Percentiles rank a stretch among this genome's conserved stretches.
phyloP scores from a whole-genome alignment of 2,113 vertebrate genomes.

The Sceloporus undulatus region DNA sequence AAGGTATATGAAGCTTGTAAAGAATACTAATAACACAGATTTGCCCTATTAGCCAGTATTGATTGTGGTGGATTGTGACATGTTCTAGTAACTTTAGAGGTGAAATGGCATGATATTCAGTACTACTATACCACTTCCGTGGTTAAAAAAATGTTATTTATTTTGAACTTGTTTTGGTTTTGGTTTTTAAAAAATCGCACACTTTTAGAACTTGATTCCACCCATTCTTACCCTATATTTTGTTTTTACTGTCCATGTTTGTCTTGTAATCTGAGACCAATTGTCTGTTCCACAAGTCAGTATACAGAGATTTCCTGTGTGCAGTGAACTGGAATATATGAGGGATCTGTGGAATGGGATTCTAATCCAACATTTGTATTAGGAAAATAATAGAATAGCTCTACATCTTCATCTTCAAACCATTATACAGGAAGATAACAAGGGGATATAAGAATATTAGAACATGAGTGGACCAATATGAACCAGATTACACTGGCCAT shows the following conservation, averaged over 20 bases:
- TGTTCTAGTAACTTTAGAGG: constrained; percentile 67
- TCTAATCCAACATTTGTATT: neutral
- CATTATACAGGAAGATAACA: neutral
- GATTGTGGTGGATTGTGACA: constrained; percentile 74
- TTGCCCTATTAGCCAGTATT: constrained; percentile 80
- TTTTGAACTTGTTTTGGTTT: neutral
- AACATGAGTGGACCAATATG: neutral
- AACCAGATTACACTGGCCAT: too few species aligned
- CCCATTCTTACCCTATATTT: neutral
- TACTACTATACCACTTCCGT: constrained; percentile 39
- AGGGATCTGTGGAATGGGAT: neutral
- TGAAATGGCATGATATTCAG: constrained; percentile 63
- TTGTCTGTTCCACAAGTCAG: neutral
- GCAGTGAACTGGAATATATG: neutral
- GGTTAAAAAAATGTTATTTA: constrained; percentile 55
- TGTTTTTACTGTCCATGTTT: neutral
- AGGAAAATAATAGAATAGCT: neutral
- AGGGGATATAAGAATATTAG: neutral
- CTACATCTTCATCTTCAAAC: neutral
- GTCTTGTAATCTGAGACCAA: neutral
- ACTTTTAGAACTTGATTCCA: neutral
- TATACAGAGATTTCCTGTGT: neutral
- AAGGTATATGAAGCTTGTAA: constrained; percentile 77
- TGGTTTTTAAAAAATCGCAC: neutral
- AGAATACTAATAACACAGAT: constrained; percentile 79